A percentile compares a stretch with the other conserved stretches of the same genome.
phyloP scores from a whole-genome alignment of 2,113 vertebrate species.

The Tenrec ecaudatus region DNA sequence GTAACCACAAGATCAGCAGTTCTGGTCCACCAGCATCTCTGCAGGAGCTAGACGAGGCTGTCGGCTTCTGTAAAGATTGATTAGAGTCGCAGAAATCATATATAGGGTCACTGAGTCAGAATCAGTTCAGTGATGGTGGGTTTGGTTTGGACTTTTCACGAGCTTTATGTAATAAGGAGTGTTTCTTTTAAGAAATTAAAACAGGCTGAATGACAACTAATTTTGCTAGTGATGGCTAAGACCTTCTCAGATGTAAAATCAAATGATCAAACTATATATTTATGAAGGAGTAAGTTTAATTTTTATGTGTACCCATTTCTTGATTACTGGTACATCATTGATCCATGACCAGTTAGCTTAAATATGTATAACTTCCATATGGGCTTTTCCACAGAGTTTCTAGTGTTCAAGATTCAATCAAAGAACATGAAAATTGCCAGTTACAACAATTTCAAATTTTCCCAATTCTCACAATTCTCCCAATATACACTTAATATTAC shows the following conservation, averaged over 20 bases:
- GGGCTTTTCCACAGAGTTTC: neutral
- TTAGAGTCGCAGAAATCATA: no score
- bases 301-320: conserved; percentile 17
- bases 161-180: neutral
- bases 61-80: no score
- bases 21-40: no score
- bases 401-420: conserved; percentile 34
- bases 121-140: no score
- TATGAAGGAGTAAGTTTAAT: conserved; percentile 33
- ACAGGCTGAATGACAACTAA: neutral
- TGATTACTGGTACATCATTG: neutral
- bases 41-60: no score
- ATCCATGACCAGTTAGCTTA: neutral
- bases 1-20: no score
- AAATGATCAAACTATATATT: neutral
- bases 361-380: neutral
- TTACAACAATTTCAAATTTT: conserved; percentile 22
- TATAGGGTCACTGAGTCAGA: no score
- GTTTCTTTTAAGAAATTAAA: conserved; percentile 1
- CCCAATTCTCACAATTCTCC: neutral
- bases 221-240: neutral
- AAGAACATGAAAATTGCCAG: neutral
- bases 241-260: neutral
- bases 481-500: conserved; percentile 31
- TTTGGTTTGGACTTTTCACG: no score